These are phyloP conservation scores for Australoheros facetus DNA, from an alignment of 2,797 vertebrate genomes.

Conservation along the genomic window DNA sequence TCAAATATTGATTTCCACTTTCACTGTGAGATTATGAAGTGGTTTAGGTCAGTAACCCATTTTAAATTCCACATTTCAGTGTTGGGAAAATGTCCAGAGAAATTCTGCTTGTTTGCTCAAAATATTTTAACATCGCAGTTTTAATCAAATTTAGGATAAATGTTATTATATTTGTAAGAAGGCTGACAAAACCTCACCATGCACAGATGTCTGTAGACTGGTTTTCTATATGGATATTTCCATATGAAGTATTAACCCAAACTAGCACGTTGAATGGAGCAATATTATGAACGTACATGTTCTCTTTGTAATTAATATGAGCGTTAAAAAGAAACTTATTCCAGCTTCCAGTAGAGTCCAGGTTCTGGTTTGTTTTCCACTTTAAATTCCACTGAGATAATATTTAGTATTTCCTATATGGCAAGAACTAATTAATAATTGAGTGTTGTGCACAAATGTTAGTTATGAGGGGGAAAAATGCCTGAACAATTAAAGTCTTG, in stretches of 20 bases:
- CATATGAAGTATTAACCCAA: no score
- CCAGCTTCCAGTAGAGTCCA: no score
- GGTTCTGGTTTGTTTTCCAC: no score
- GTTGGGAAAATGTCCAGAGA: not conserved
- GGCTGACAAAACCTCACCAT: no score
- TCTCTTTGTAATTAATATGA: no score
- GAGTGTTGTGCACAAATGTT: no score
- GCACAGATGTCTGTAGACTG: not conserved
- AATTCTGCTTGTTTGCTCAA: not conserved
- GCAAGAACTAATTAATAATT: not conserved
- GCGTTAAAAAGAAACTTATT: no score
- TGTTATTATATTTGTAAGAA: not conserved
- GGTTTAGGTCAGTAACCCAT: not conserved
- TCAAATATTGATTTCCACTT: not conserved
- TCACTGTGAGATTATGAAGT: not conserved
- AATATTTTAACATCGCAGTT: not conserved
- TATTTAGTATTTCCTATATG: not conserved
- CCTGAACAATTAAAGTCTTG: not conserved
- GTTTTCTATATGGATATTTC: not conserved
- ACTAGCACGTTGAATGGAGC: no score
- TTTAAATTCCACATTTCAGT: not conserved
- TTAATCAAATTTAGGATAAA: not conserved
- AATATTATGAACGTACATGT: no score
- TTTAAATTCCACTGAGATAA: not conserved
- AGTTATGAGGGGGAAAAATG: not conserved